Conservation (phyloP, 1,140 invertebrate species). For the Drosophila leontia region DNA sequence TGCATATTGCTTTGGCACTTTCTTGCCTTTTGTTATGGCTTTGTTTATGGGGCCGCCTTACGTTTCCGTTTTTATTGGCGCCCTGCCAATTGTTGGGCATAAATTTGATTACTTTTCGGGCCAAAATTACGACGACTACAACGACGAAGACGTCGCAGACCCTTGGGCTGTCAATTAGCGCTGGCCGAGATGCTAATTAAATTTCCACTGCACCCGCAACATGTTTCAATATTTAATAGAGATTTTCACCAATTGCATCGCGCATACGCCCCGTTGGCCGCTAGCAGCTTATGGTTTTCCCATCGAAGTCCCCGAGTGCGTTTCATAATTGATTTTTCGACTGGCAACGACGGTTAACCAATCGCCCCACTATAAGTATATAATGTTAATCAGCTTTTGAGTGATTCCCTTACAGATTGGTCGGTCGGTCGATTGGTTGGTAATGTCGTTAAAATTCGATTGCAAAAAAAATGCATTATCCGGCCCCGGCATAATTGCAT, state of each 20-base stretch:
- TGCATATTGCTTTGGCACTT: conserved; percentile 78
- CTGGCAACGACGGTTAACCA: conserved; percentile 21
- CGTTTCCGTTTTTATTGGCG: conserved; percentile 69
- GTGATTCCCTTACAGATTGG: conserved; percentile 27
- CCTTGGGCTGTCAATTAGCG: conserved; percentile 63
- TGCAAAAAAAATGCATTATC: conserved; percentile 27
- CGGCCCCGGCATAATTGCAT: conserved; percentile 57
- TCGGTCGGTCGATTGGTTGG: conserved; percentile 6
- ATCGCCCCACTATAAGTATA: conserved; percentile 20
- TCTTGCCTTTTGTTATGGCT: conserved; percentile 71
- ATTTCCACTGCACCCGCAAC: conserved; percentile 35
- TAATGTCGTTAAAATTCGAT: conserved; percentile 39
- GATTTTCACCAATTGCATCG: conserved; percentile 12
- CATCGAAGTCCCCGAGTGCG: conserved; percentile 5
- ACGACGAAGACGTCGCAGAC: conserved; percentile 6
- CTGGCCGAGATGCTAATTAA: conserved; percentile 51
- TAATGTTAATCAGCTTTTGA: conserved; percentile 46
- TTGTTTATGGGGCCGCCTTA: conserved; percentile 73
- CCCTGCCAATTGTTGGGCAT: conserved; percentile 72
- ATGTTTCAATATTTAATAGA: conserved; percentile 18
- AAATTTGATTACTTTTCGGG: conserved; percentile 76
- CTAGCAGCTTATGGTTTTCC: conserved; percentile 8
- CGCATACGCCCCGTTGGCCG: conserved; percentile 43
- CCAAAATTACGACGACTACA: conserved; percentile 28
- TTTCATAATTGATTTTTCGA: conserved; percentile 42